Conservation (phyloP, 2,797 vertebrate species). For the Neostethus bicornis region DNA sequence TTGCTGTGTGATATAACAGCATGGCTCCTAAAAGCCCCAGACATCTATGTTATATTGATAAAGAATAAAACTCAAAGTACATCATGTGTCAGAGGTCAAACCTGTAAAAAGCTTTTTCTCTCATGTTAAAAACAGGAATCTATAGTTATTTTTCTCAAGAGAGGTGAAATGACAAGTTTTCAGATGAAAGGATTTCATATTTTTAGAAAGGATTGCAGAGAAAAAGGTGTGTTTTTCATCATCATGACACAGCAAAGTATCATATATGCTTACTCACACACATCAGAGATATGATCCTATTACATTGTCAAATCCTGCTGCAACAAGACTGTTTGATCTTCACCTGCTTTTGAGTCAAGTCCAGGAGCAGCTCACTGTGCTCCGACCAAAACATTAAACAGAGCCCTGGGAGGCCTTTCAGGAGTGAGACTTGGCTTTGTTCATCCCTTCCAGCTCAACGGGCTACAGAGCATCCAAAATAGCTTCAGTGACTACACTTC, state of each 20-base stretch:
- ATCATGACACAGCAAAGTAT: slow-evolving; percentile 41
- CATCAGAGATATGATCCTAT: slow-evolving; percentile 4
- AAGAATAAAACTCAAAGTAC: not conserved
- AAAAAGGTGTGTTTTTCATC: slow-evolving; percentile 49
- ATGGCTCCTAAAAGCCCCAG: not conserved
- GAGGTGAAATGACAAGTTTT: slow-evolving; percentile 32
- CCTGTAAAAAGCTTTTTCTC: not conserved
- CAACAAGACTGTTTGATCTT: slow-evolving; percentile 3
- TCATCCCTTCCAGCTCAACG: slow-evolving; percentile 38
- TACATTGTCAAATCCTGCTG: slow-evolving; percentile 16
- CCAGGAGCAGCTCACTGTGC: slow-evolving; percentile 7
- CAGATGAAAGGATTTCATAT: slow-evolving; percentile 34
- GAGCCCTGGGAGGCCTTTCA: slow-evolving; percentile 19
- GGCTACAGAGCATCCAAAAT: slow-evolving; percentile 40
- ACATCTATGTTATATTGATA: not conserved
- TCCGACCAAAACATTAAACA: slow-evolving; percentile 32
- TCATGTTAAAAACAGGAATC: not conserved
- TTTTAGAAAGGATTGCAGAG: slow-evolving; percentile 41
- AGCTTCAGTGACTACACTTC: slow-evolving; percentile 30
- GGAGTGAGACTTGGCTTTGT: slow-evolving; percentile 44
- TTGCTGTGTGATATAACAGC: not conserved
- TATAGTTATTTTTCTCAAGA: slow-evolving; percentile 3
- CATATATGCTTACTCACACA: not conserved
- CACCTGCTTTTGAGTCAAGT: slow-evolving; percentile 8
- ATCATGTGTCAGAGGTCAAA: not conserved